A percentile compares a stretch with the other conserved stretches of the same genome.
Evolutionary conservation across 23 tunicate genomes (phyloP).

Genomic region (Halocynthia roretzi): DNA sequence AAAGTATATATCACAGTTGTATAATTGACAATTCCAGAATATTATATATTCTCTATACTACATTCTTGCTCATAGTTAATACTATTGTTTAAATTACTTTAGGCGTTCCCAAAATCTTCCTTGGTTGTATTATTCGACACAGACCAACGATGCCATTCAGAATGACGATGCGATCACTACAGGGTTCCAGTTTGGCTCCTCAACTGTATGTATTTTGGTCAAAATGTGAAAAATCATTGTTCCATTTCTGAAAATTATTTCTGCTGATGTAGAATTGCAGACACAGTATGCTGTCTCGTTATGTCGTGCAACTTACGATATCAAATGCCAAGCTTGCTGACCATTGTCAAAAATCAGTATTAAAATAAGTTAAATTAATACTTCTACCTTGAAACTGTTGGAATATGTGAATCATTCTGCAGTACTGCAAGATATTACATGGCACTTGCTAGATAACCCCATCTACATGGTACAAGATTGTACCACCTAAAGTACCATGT

Average conservation of each 20-base stretch:
- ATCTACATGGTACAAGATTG: too few species aligned
- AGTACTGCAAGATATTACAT: too few species aligned
- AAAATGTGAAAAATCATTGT: neutral
- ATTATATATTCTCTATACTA: neutral
- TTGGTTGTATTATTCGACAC: slow-evolving; percentile 30
- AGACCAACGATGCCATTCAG: slow-evolving; percentile 6
- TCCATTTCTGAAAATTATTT: too few species aligned
- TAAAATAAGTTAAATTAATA: too few species aligned
- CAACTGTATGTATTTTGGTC: neutral
- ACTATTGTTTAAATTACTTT: neutral
- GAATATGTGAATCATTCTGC: too few species aligned
- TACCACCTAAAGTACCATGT: too few species aligned
- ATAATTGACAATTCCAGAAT: neutral
- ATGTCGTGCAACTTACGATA: neutral
- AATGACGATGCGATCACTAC: slow-evolving; percentile 32
- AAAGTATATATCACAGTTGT: neutral
- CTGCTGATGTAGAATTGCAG: neutral
- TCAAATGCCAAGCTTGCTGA: neutral
- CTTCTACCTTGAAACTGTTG: neutral
- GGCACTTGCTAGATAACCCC: too few species aligned
- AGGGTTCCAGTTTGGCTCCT: slow-evolving; percentile 27
- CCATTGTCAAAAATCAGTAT: neutral
- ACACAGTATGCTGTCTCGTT: neutral
- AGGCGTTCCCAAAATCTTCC: slow-evolving; percentile 23
- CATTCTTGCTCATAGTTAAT: neutral